A percentile compares a stretch with the other conserved stretches of the same genome.
phyloP scores from a whole-genome alignment of 1,140 invertebrate genomes.

The Stegodyphus dumicola region DNA sequence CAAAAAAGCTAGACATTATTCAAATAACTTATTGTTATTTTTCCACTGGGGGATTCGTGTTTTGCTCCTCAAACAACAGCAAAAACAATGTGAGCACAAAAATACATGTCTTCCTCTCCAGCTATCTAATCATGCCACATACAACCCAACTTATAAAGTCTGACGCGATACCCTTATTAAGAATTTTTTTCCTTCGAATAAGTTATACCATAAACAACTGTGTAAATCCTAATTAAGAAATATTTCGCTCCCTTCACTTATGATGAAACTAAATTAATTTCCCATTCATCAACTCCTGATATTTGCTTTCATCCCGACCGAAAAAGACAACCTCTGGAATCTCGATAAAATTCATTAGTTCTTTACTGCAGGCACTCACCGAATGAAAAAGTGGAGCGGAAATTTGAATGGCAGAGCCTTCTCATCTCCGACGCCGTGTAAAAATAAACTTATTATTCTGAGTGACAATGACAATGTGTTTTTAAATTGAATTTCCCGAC shows the following conservation, averaged over 20 bases:
- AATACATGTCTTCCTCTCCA: too few relatives aligned
- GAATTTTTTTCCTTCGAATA: too few relatives aligned
- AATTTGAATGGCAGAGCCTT: neutral
- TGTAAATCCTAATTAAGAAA: too few relatives aligned
- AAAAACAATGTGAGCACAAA: too few relatives aligned
- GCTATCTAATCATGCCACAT: neutral
- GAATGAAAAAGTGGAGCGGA: neutral
- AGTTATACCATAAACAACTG: too few relatives aligned
- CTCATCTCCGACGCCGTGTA: constrained; percentile 15
- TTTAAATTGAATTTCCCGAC: constrained; percentile 58
- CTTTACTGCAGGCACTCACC: constrained; percentile 32
- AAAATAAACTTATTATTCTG: constrained; percentile 57
- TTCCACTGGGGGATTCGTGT: too few relatives aligned
- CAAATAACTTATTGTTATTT: too few relatives aligned
- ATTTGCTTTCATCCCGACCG: neutral
- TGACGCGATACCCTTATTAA: too few relatives aligned
- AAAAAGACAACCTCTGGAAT: constrained; percentile 31
- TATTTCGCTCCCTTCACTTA: too few relatives aligned
- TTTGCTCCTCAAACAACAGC: too few relatives aligned
- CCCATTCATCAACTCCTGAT: neutral
- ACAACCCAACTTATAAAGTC: neutral
- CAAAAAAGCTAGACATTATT: too few relatives aligned
- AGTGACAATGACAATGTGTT: constrained; percentile 59
- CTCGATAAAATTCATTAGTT: constrained; percentile 50
- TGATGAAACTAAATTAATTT: neutral